Evolutionary conservation across 1,140 invertebrate genomes (phyloP).

Genomic region (Drosophila sulfurigaster): DNA sequence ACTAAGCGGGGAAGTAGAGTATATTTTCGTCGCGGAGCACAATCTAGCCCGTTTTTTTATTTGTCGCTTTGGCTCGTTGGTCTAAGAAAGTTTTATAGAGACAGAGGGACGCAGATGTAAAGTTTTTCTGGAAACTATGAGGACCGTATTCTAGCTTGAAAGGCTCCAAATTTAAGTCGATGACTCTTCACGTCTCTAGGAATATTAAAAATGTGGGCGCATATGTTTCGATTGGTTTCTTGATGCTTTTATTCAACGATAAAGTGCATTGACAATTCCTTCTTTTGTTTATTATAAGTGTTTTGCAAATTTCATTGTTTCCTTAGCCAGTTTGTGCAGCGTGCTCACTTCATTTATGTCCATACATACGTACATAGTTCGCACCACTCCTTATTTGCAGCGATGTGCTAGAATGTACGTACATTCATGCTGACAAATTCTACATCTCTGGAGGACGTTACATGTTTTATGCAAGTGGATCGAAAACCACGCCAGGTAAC

Average conservation of each 20-base stretch:
- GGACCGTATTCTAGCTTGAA: conserved; percentile 30
- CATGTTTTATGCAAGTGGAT: conserved; percentile 46
- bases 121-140: conserved; percentile 50
- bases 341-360: neutral
- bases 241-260: conserved; percentile 21
- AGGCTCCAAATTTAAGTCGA: neutral
- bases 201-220: conserved; percentile 42
- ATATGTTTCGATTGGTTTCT: conserved; percentile 36
- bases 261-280: conserved; percentile 56
- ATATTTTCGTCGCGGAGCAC: too few relatives aligned
- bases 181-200: neutral
- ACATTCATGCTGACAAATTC: conserved; percentile 33
- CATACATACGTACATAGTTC: too few relatives aligned
- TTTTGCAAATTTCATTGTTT: conserved; percentile 44
- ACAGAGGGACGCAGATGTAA: conserved; percentile 31
- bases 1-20: too few relatives aligned
- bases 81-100: conserved; percentile 37
- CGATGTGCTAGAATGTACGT: neutral
- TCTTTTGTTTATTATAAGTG: conserved; percentile 60
- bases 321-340: conserved; percentile 17
- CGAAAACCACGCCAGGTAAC: conserved; percentile 18
- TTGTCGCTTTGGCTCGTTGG: conserved; percentile 30
- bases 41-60: conserved; percentile 13
- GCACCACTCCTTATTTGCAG: neutral
- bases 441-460: conserved; percentile 19